phyloP scores from a whole-genome alignment of 2,113 vertebrate genomes.

The Sebastes schlegelii region DNA sequence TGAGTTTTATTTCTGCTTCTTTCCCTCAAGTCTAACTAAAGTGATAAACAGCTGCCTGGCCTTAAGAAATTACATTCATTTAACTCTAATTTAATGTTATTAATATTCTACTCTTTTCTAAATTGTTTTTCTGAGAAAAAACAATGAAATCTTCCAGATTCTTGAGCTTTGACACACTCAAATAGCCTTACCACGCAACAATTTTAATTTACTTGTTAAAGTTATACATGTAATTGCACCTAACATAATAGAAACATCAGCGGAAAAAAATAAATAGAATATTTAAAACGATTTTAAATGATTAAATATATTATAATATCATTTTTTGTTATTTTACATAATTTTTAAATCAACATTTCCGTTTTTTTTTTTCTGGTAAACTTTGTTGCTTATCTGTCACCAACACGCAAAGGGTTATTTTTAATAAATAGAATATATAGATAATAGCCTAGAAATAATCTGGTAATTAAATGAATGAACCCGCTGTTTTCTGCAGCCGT shows the following conservation, averaged over 20 bases:
- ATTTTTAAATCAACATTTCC: background rate
- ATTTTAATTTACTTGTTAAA: background rate
- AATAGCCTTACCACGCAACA: background rate
- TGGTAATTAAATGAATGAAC: background rate
- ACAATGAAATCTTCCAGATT: background rate
- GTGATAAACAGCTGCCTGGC: conserved; percentile 6
- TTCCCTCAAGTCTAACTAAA: conserved; percentile 15
- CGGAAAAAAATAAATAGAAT: background rate
- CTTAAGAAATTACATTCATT: background rate
- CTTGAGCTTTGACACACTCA: background rate
- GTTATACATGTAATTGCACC: background rate
- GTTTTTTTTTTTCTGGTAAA: background rate
- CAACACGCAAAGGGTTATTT: too few species aligned
- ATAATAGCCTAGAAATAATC: background rate
- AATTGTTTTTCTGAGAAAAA: background rate
- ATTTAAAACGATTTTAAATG: background rate
- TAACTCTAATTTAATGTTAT: background rate
- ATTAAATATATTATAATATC: background rate
- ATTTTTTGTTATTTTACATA: background rate
- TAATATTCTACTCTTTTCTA: background rate
- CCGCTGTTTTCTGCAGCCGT: background rate
- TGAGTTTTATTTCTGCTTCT: conserved; percentile 32
- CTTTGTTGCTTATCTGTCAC: background rate
- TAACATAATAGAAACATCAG: background rate
- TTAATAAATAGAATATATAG: background rate